phyloP scores from a whole-genome alignment of 1,140 invertebrate species.

The Temnothorax longispinosus region DNA sequence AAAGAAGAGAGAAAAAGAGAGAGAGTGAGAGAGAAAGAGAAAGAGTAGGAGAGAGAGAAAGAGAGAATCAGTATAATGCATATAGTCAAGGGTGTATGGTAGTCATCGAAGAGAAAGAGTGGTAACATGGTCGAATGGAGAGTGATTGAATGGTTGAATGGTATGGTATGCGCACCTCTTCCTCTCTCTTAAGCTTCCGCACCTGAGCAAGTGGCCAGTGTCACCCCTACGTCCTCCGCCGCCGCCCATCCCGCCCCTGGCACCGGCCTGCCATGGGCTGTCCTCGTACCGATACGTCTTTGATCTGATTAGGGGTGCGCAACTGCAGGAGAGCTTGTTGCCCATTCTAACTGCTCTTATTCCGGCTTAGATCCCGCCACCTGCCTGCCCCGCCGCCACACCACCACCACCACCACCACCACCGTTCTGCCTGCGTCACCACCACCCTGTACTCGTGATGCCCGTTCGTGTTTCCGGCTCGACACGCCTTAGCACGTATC shows the following conservation, averaged over 20 bases:
- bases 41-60: constrained; percentile 60
- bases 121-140: constrained; percentile 80
- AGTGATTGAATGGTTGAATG: constrained; percentile 82
- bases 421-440: constrained; percentile 37
- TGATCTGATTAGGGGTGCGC: constrained; percentile 94
- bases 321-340: constrained; percentile 97
- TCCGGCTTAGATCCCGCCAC: constrained; percentile 57
- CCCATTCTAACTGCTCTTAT: constrained; percentile 89
- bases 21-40: constrained; percentile 68
- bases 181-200: constrained; percentile 86
- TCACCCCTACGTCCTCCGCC: constrained; percentile 89
- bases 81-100: constrained; percentile 53
- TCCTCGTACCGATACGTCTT: constrained; percentile 98
- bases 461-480: constrained; percentile 48
- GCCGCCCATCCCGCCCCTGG: constrained; percentile 76
- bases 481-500: constrained; percentile 36
- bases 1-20: background rate
- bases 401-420: constrained; percentile 53
- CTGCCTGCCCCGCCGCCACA: constrained; percentile 48
- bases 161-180: constrained; percentile 86
- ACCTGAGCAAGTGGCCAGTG: constrained; percentile 97
- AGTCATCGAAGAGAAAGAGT: constrained; percentile 65
- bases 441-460: constrained; percentile 52
- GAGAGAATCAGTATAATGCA: constrained; percentile 65
- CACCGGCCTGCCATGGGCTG: constrained; percentile 93